These are phyloP conservation scores for Dermatemys mawii DNA, from an alignment of 2,113 vertebrate genomes.

Conservation along the genomic window DNA sequence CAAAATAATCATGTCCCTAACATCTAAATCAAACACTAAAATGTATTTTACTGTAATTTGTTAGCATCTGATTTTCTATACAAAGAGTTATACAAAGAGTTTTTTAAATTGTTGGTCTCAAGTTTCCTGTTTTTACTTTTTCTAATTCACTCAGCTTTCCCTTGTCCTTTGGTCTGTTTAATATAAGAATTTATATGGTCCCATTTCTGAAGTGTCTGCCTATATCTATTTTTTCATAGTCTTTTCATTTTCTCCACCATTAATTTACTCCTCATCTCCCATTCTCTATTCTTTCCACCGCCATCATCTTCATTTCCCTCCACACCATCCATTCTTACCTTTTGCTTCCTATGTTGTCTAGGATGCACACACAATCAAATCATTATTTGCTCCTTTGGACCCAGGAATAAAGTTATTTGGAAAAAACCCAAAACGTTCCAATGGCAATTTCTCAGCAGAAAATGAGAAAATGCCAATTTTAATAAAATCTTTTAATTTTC, in stretches of 20 bases:
- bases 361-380: neutral
- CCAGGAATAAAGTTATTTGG: neutral
- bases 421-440: neutral
- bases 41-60: neutral
- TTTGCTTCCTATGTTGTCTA: neutral
- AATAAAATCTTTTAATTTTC: neutral
- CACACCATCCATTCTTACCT: neutral
- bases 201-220: neutral
- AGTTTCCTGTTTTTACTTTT: neutral
- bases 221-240: neutral
- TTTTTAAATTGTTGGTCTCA: neutral
- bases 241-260: neutral
- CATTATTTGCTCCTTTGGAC: neutral
- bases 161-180: neutral
- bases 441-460: neutral
- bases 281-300: neutral
- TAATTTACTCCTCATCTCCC: neutral
- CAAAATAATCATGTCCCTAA: neutral
- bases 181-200: neutral
- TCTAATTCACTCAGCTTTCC: neutral
- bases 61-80: neutral
- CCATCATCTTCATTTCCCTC: neutral
- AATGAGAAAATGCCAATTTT: neutral
- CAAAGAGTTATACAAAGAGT: neutral
- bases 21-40: neutral